Base-by-base conservation (phyloP, 2,797 vertebrate genomes). In the Anisognathus igniventris region DNA sequence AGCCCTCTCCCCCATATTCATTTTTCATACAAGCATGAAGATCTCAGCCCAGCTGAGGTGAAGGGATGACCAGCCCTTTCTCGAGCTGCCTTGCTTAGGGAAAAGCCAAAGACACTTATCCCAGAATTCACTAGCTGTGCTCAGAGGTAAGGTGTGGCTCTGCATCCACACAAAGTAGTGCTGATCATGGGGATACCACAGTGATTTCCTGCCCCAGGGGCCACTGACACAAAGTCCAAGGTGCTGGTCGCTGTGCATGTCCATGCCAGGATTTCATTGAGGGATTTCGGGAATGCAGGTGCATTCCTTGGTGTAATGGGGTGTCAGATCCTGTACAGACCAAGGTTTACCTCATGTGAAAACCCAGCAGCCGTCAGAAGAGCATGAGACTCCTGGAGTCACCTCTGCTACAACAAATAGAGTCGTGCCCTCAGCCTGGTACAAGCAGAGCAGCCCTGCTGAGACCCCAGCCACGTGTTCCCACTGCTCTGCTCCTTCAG, bases 381-480 rank as follows among this genome's bases (percentile, higher is more conserved):
- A 56, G 17, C 6, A 2, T 7, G 17, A 58, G 13, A 6, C 20
- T 16, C 35, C 54, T 61, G 37, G 54, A 84, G n/a, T 44, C 12
- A 24, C 51, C 28, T 68, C 44, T 70, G 44, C 20, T 40, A 19
- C 0, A 72, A 20, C 44, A 78, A 23, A 23, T 1, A 21, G 42
- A 76, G 18, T 22, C 0, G 4, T 3, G 4, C 3, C 3, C 39
- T 53, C 31, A 61, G 37, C 33, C 35, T 1, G 1, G 54, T 1
- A 1, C 8, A 2, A 30, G 31, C 1, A 1, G 37, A 39, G 28
- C 50, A 75, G 61, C 56, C 15, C 48, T 47, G 15, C 72, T 65
- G 82, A 27, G 30, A 68, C 16, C 25, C 39, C 25, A 61, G 23
- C 30, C 30, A 30, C 0, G 0, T 27, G 0, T 27, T 83, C 31